A percentile compares a stretch with the other conserved stretches of the same genome.
Evolutionary conservation across 2,888 invertebrate species (phyloP).

Genomic region (Ecliptopera silaceata): DNA sequence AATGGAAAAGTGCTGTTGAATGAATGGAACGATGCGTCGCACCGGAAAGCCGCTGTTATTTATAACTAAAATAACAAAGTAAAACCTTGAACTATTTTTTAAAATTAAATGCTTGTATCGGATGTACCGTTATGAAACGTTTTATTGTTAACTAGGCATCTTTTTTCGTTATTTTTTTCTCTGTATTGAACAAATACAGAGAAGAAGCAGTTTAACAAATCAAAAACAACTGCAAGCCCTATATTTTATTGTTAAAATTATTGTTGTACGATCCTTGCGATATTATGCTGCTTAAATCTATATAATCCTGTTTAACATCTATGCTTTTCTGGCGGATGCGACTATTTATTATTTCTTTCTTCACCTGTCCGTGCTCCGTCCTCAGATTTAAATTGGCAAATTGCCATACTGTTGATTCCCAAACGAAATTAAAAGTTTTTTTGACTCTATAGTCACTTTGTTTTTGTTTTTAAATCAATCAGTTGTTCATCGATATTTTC

Average conservation of each 20-base stretch:
- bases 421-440: background rate
- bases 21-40: conserved; percentile 14
- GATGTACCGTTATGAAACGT: conserved; percentile 12
- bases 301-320: background rate
- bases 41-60: conserved; percentile 47
- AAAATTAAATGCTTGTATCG: conserved; percentile 69
- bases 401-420: conserved; percentile 23
- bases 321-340: conserved; percentile 1
- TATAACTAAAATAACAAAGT: conserved; percentile 69
- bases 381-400: conserved; percentile 30
- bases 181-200: too few relatives aligned
- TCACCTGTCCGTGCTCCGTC: conserved; percentile 28
- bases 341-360: conserved; percentile 22
- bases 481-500: background rate
- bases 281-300: background rate
- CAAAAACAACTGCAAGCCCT: background rate
- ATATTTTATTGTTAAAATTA: too few relatives aligned
- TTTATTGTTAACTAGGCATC: conserved; percentile 16
- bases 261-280: too few relatives aligned
- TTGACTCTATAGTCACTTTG: too few relatives aligned
- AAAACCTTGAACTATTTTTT: conserved; percentile 74
- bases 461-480: background rate
- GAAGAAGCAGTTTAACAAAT: too few relatives aligned
- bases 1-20: conserved; percentile 29
- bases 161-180: conserved; percentile 4